Percentiles rank a stretch among this genome's conserved stretches.
These are phyloP conservation scores for Cetoscarus ocellatus DNA, from an alignment of 2,797 vertebrate genomes.

Conservation along the genomic window DNA sequence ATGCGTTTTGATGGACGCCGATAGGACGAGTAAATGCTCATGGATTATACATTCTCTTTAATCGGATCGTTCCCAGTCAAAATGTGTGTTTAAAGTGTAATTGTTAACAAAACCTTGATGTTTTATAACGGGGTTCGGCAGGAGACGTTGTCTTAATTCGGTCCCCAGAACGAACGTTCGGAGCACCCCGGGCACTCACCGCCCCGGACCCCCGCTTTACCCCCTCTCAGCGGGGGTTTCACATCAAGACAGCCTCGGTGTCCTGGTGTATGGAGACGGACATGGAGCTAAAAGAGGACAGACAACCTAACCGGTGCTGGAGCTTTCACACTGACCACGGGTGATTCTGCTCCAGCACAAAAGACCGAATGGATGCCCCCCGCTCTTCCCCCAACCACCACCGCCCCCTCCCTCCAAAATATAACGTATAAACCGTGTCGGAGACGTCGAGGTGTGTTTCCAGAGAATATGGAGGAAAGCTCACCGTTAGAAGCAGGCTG, in stretches of 20 bases:
- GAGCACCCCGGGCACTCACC: constrained; percentile 12
- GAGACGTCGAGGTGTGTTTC: constrained; percentile 11
- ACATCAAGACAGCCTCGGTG: constrained; percentile 23
- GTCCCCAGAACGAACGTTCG: neutral
- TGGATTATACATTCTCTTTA: neutral
- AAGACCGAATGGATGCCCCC: constrained; percentile 68
- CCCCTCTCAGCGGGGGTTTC: constrained; percentile 29
- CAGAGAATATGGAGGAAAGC: neutral
- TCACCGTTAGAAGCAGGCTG: constrained; percentile 65
- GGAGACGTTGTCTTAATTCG: neutral
- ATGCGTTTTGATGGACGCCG: neutral
- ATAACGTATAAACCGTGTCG: constrained; percentile 48
- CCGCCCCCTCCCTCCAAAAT: constrained; percentile 53
- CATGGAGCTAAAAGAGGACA: constrained; percentile 6
- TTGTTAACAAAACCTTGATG: neutral
- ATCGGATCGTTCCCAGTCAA: accelerated
- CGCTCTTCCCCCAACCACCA: constrained; percentile 10
- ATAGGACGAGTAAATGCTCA: neutral
- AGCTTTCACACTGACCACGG: constrained; percentile 42
- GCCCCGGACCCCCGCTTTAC: constrained; percentile 18
- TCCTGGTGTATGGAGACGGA: neutral
- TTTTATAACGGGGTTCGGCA: neutral
- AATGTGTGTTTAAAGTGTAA: too few species aligned
- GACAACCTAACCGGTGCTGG: neutral
- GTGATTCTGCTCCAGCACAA: constrained; percentile 72